These are phyloP conservation scores for Naja naja DNA, from an alignment of 2,113 vertebrate genomes.

Conservation along the genomic window DNA sequence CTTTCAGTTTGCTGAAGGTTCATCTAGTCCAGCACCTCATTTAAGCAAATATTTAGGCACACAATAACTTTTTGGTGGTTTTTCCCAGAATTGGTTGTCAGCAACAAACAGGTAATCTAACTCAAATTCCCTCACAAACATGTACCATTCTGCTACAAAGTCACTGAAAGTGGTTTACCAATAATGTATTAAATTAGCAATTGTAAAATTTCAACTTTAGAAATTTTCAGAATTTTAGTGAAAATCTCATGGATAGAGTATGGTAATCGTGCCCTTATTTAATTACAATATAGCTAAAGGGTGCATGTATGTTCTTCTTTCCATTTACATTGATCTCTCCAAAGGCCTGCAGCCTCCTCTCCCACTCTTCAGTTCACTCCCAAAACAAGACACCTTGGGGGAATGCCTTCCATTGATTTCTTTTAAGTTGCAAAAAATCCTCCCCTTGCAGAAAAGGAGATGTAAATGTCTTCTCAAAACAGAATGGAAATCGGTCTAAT, in stretches of 20 bases:
- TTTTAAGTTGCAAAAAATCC: no score
- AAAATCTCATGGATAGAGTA: neutral
- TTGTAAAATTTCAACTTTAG: neutral
- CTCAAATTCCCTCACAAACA: neutral
- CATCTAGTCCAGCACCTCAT: neutral
- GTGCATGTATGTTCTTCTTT: neutral
- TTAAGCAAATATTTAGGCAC: neutral
- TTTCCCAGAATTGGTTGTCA: neutral
- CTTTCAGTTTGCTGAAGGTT: neutral
- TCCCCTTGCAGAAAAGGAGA: neutral
- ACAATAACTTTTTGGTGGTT: neutral
- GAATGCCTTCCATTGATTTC: neutral
- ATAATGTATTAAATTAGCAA: neutral
- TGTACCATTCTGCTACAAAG: neutral
- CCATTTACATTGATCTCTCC: neutral
- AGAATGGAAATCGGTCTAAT: neutral
- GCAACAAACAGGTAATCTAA: neutral
- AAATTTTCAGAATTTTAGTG: neutral
- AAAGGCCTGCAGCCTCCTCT: neutral
- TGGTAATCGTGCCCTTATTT: neutral
- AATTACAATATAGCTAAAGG: neutral
- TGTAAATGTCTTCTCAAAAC: neutral
- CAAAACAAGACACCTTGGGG: neutral
- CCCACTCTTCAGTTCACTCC: neutral
- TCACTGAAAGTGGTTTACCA: neutral